Base-by-base conservation (phyloP, 1,140 invertebrate species). In the Plodia interpunctella region DNA sequence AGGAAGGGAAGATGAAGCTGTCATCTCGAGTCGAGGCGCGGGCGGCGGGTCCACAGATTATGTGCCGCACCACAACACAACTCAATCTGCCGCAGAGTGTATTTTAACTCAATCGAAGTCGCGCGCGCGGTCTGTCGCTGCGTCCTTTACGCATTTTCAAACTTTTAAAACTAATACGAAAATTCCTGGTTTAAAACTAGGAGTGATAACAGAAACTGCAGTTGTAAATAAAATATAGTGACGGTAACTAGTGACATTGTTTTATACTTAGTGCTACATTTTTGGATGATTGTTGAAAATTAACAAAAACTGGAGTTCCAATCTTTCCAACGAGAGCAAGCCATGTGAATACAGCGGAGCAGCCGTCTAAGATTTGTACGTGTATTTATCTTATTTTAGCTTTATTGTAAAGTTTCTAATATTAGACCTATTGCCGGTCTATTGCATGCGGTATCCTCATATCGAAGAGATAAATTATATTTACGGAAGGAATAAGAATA, bases 271-370 rank as follows among this genome's bases (percentile, higher is more conserved):
- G 82, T 84, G 84, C 68, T 83, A 73, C 73, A 53, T 69, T 76
- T 77, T 72, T 82, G 77, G 62, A 73, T 67, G 64, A 66, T 76
- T 68, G 66, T 77, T 68, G 75, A 78, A 80, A 71, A 77, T 74
- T 68, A 76, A 72, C 66, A 80, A 74, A 82, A 75, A 71, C 64
- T 17, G 63, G 68, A 68, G 73, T 66, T 70, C 64, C 66, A 63
- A 66, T 83, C 73, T 80, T 77, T 80, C 79, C 76, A 79, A 68
- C 64, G 76, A 78, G 68, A 71, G 69, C 70, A 62, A 83, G 80
- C 83, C 83, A 88, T 88, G 86, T 88, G 86, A 88, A 78, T 80
- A 69, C 68, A 59, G 64, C 63, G 71, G 70, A 81, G 70, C 72
- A 68, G 63, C 63, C 70, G 76, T 80, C 66, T 79, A 83, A 80